Conservation (phyloP, 2,888 invertebrate genomes). For the Eucera pruinosa region DNA sequence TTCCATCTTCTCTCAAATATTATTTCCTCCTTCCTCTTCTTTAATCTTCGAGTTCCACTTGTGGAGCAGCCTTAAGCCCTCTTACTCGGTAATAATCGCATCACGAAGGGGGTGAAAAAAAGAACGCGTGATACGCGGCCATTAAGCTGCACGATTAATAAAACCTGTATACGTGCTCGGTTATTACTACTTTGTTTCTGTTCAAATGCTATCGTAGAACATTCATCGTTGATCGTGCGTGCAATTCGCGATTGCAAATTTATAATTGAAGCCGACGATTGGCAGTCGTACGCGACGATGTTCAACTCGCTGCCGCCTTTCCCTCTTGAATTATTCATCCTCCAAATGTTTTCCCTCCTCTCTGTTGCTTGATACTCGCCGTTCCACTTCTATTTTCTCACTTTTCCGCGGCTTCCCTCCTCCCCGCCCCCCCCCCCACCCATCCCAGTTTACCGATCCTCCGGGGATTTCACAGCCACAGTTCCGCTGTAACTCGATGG, state of each 20-base stretch:
- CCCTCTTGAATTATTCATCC: conserved; percentile 25
- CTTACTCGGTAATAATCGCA: background rate
- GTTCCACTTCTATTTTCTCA: background rate
- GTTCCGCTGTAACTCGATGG: no score
- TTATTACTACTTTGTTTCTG: conserved; percentile 8
- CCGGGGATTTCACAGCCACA: no score
- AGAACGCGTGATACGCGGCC: conserved; percentile 19
- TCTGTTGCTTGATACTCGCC: background rate
- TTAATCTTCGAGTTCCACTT: background rate
- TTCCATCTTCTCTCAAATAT: background rate
- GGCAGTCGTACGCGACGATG: conserved; percentile 10
- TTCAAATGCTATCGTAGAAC: background rate
- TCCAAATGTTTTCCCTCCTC: background rate
- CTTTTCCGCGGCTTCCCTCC: no score
- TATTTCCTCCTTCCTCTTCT: no score
- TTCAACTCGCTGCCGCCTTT: conserved; percentile 1
- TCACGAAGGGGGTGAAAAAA: no score
- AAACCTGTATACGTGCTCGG: background rate
- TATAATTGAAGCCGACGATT: conserved; percentile 27
- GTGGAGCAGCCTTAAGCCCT: background rate
- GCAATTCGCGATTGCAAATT: background rate
- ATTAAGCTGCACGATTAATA: background rate
- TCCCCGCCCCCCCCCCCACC: no score
- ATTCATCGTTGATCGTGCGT: background rate
- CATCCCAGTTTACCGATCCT: no score